Evolutionary conservation across 2,113 vertebrate species (phyloP), one percentile per base, ranked within the genome.

Genomic region (Suricata suricatta): DNA sequence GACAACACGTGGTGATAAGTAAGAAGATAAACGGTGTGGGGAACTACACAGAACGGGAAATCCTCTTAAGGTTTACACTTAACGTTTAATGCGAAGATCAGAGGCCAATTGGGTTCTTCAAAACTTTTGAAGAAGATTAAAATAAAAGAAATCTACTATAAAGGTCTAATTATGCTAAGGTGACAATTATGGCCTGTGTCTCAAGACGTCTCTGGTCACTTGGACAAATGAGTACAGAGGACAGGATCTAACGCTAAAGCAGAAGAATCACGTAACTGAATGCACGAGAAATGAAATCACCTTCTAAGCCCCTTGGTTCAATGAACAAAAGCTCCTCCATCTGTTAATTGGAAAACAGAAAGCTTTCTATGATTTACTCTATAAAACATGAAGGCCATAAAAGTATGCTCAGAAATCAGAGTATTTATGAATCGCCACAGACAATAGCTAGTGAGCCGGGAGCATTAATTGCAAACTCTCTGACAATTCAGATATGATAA

Each of bases 331-430:
- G 96, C 68, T 98, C 97, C 96, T 97, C 68, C 33, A 93, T 91
- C 96, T 97, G 98, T 98, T 98, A 98, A 98, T 19, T 98, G 98
- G 98, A 97, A 98, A 98, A 98, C 0, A 41, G 86, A 98, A 97
- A 98, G 88, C 90, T 44, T 87, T 96, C 98, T 97, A 47, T 14
- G 64, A 83, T 50, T 77, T 60, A 86, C 29, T 87, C 47, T 68
- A 41, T 25, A 68, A 88, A 97, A 85, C 38, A 66, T 3, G n/a
- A 79, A 97, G 95, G 95, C 97, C 97, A 98, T 95, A 98, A 98
- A 98, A 98, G 97, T 98, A 97, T 97, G 97, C 95, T 98, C 88
- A 97, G 97, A 98, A 98, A 97, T 96, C 94, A 98, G 80, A 92
- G 93, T 96, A 97, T 97, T 98, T 98, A 97, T 96, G 97, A 98